A percentile compares a stretch with the other conserved stretches of the same genome.
Conservation (phyloP, 2,113 vertebrate species). For the Apodemus speciosus region DNA sequence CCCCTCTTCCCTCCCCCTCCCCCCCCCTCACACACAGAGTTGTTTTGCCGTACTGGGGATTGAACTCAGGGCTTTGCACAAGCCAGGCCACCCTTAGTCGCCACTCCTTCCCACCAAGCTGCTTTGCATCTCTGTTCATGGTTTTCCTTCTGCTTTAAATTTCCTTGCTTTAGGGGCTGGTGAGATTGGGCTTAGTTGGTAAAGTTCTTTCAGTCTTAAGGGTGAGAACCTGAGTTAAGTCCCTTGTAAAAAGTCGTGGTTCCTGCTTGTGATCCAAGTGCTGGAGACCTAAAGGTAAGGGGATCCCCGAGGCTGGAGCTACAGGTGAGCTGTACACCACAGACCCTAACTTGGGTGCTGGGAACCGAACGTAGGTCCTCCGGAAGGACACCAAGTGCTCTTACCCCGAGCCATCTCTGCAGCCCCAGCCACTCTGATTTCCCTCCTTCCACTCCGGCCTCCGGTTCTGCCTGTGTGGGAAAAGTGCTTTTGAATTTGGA, state of each 20-base stretch:
- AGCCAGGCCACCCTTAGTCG: no score
- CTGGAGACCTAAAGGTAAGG: background rate
- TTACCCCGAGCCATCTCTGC: background rate
- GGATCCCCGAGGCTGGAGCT: background rate
- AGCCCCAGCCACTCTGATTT: background rate
- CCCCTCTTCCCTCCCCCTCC: no score
- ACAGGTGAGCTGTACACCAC: background rate
- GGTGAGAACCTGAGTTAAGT: background rate
- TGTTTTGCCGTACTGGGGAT: background rate
- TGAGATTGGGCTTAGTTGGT: background rate
- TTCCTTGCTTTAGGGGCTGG: background rate
- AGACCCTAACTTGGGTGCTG: background rate
- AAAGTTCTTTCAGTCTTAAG: background rate
- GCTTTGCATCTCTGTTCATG: background rate
- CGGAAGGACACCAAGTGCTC: background rate
- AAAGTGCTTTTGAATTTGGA: background rate
- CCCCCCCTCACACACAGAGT: no score
- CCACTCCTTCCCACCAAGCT: rapidly evolving
- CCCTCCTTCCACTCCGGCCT: background rate
- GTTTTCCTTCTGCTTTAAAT: background rate
- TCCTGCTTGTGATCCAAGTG: background rate
- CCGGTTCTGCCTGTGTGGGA: background rate
- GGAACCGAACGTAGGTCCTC: background rate
- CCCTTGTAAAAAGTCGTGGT: background rate
- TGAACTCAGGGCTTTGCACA: background rate